phyloP scores from a whole-genome alignment of 2,113 vertebrate species.

The Ploceus nigricollis region DNA sequence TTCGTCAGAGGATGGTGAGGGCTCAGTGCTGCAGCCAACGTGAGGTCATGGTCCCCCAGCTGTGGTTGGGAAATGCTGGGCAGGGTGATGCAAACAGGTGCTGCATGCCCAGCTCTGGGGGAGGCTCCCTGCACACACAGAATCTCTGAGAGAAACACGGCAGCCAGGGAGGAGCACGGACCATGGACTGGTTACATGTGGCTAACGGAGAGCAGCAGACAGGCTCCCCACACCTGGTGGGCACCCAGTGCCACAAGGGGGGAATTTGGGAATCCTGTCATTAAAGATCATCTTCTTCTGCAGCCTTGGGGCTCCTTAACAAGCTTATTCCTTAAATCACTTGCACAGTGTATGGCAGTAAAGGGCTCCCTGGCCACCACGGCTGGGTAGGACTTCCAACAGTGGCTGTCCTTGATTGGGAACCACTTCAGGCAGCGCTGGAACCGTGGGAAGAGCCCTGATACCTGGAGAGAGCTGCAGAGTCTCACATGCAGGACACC shows the following conservation, averaged over 20 bases:
- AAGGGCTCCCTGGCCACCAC: rapidly evolving
- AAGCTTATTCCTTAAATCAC: not conserved
- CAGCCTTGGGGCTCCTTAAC: not conserved
- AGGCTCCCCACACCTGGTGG: rapidly evolving
- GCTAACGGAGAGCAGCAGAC: rapidly evolving
- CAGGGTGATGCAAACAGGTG: not conserved
- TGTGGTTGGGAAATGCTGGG: not conserved
- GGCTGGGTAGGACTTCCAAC: rapidly evolving
- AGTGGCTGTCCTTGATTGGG: rapidly evolving
- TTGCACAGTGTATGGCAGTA: rapidly evolving
- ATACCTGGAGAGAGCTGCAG: not conserved
- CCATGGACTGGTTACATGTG: rapidly evolving
- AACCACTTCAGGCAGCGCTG: not conserved
- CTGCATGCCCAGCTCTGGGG: not conserved
- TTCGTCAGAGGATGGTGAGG: not conserved
- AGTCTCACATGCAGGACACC: rapidly evolving
- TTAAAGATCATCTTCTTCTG: not conserved
- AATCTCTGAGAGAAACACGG: rapidly evolving
- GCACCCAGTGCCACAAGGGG: rapidly evolving
- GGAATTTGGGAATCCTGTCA: not conserved
- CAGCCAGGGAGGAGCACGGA: not conserved
- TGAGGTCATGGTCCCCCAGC: not conserved
- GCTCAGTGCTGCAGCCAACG: not conserved
- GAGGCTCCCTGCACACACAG: not conserved
- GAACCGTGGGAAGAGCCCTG: rapidly evolving